A percentile compares a stretch with the other conserved stretches of the same genome.
Conservation (phyloP, 2,113 vertebrate species). For the Danionella cerebrum region DNA sequence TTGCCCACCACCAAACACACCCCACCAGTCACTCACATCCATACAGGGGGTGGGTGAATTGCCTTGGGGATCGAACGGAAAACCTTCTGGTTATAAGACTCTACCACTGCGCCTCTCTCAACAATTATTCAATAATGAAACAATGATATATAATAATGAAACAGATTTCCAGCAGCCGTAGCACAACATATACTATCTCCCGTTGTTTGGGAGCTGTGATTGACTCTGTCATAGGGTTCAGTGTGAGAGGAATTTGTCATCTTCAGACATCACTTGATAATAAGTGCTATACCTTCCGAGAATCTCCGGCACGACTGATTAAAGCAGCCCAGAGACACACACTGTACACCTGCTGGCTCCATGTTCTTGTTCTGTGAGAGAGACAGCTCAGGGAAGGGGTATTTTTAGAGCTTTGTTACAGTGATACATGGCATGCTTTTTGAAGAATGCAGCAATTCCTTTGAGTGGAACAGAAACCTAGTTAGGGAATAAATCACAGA, state of each 20-base stretch:
- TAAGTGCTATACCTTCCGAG: background rate
- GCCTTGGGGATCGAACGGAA: too few species aligned
- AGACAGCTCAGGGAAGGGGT: background rate
- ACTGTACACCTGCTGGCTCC: background rate
- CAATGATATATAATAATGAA: background rate
- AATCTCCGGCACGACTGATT: background rate
- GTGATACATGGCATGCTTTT: constrained; percentile 21
- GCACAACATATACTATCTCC: too few species aligned
- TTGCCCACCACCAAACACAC: too few species aligned
- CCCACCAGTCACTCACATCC: too few species aligned
- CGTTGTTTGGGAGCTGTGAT: background rate
- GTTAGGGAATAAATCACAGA: background rate
- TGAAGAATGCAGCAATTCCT: background rate
- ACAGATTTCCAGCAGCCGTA: background rate
- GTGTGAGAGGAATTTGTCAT: background rate
- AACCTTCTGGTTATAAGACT: too few species aligned
- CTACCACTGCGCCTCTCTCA: too few species aligned
- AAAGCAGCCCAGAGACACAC: background rate
- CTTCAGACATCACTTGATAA: constrained; percentile 1
- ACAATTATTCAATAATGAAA: too few species aligned
- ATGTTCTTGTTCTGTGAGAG: background rate
- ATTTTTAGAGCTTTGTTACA: constrained; percentile 32
- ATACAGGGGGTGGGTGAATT: too few species aligned
- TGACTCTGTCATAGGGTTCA: too few species aligned
- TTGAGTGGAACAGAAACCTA: background rate